A percentile compares a stretch with the other conserved stretches of the same genome.
Evolutionary conservation across 2,888 invertebrate species (phyloP).

Genomic region (Stramonita haemastoma): DNA sequence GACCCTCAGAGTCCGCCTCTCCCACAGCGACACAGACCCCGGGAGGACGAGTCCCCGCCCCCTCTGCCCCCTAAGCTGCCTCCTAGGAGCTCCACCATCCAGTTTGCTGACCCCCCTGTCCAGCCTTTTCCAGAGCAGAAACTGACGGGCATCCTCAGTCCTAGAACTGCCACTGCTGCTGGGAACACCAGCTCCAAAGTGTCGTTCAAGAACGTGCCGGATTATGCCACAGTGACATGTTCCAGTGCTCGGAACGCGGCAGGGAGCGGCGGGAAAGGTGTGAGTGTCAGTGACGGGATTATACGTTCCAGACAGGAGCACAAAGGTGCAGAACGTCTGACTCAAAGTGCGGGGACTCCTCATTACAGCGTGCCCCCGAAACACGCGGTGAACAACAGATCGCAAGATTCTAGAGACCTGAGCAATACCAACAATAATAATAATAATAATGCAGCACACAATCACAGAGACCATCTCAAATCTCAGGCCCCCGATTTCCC

Average conservation of each 20-base stretch:
- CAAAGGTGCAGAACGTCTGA: background rate
- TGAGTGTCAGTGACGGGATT: conserved; percentile 25
- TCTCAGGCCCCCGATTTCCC: background rate
- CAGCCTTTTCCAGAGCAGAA: conserved; percentile 28
- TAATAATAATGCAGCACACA: background rate
- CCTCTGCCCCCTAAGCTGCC: conserved; percentile 28
- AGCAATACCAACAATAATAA: background rate
- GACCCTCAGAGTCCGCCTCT: conserved; percentile 11
- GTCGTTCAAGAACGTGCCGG: background rate
- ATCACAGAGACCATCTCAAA: conserved; percentile 13
- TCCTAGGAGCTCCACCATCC: conserved; percentile 34
- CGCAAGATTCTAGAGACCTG: background rate
- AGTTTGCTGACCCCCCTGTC: conserved; percentile 30
- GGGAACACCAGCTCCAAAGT: background rate
- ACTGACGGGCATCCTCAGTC: background rate
- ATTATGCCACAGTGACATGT: background rate
- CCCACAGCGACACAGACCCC: conserved; percentile 20
- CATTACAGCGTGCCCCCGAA: background rate
- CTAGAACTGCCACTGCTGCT: background rate
- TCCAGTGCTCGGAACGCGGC: background rate
- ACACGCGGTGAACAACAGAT: background rate
- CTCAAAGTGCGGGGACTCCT: conserved; percentile 22
- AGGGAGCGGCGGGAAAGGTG: background rate
- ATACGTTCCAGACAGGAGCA: background rate
- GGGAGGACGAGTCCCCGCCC: conserved; percentile 1